Base-by-base conservation (phyloP, 2,888 invertebrate genomes). In the Papilio gigon region DNA sequence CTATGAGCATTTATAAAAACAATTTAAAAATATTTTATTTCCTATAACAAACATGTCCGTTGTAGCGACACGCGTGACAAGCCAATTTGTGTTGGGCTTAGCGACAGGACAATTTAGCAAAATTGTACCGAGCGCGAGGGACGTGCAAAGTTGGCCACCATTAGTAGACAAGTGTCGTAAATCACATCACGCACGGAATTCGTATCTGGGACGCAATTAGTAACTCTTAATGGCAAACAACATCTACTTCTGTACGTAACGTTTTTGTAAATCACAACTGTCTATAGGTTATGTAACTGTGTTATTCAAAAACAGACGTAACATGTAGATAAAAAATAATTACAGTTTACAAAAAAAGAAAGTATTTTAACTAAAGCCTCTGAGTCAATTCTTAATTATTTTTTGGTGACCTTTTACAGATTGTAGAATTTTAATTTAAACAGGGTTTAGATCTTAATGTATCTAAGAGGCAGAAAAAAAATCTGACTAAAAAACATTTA, bases 161-260 rank as follows among this genome's bases (percentile, higher is more conserved):
- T 68, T 68, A 64, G 47, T 30, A 68, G 68, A 68, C 64, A 68
- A 69, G 65, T 63, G 60, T 42, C 64, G 60, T 69, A 69, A 69
- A 69, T 69, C 68, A 69, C 42, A 65, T 53, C 65, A 69, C 60
- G 60, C 65, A 42, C 53, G 53, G 65, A 69, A 69, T 69, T 65
- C 68, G 58, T 58, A 68, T 63, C 64, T 59, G 68, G 35, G 37
- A 47, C 50, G 65, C 68, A 69, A 69, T 69, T 69, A 69, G 68
- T 60, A 53, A 60, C 60, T 65, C 59, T 68, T 56, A 64, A 67
- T 65, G 27, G 64, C 59, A 27, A 65, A 65, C 59, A 42, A 40
- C 27, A 60, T 64, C 40, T 33, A 59, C 42, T 42, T 25, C 30
- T 37, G 61, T 53, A 35, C 22, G 12, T 47, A 42, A 27, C 6